Evolutionary conservation across 2,888 invertebrate species (phyloP).

Genomic region (Mythimna vitellina): DNA sequence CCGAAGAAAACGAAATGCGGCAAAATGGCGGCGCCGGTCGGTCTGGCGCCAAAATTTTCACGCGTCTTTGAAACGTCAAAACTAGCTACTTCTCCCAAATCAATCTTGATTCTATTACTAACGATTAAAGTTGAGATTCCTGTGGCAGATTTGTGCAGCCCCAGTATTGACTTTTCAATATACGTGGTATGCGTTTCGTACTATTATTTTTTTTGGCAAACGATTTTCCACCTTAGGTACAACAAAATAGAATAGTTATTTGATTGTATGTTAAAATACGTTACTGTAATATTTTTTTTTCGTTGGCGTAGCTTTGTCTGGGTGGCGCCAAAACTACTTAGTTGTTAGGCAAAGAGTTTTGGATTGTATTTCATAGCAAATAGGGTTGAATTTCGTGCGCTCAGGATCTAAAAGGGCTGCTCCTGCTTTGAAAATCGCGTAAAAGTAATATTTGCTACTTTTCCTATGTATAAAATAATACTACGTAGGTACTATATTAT

Average conservation of each 20-base stretch:
- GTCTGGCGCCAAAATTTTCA: constrained; percentile 83
- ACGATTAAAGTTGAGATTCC: constrained; percentile 12
- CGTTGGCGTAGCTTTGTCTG: constrained; percentile 73
- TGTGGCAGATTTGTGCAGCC: constrained; percentile 53
- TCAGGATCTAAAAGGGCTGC: constrained; percentile 37
- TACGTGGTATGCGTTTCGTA: constrained; percentile 66
- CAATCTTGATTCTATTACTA: not conserved
- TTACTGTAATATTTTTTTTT: constrained; percentile 62
- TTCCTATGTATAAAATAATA: constrained; percentile 5
- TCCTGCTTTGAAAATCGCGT: constrained; percentile 28
- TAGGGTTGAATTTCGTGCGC: constrained; percentile 22
- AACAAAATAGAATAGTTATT: constrained; percentile 28
- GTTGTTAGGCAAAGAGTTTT: constrained; percentile 19
- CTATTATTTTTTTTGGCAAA: constrained; percentile 41
- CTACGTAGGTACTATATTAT: constrained; percentile 24
- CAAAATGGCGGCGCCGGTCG: constrained; percentile 84
- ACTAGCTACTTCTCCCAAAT: constrained; percentile 11
- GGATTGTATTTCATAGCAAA: not conserved
- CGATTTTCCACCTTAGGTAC: constrained; percentile 30
- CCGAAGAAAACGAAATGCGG: constrained; percentile 74
- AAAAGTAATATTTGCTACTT: constrained; percentile 46
- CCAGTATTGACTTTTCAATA: constrained; percentile 73
- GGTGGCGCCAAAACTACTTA: constrained; percentile 70
- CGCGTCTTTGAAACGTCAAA: constrained; percentile 69
- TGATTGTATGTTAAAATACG: constrained; percentile 26